Evolutionary conservation across 2,888 invertebrate species (phyloP).

Genomic region (Neoascia interrupta): DNA sequence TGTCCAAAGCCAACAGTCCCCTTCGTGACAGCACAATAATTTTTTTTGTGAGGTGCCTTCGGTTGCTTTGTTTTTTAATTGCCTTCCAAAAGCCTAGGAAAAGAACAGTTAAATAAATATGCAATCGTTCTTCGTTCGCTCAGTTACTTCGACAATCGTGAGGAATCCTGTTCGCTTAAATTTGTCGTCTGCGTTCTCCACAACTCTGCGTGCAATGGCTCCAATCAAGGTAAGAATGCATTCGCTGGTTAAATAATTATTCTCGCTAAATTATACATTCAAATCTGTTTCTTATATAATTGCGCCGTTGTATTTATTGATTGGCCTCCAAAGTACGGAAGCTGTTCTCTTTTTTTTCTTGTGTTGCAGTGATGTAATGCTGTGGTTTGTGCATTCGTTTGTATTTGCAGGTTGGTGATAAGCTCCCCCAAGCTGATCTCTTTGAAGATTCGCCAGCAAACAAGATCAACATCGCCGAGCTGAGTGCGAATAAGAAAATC

Average conservation of each 20-base stretch:
- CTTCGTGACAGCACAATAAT: too few relatives aligned
- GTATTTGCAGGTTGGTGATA: slow-evolving; percentile 88
- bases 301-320: slow-evolving; percentile 24
- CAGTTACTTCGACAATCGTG: slow-evolving; percentile 59
- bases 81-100: slow-evolving; percentile 12
- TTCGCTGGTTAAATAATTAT: too few relatives aligned
- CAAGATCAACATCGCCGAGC: slow-evolving; percentile 88
- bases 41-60: too few relatives aligned
- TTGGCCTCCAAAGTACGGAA: slow-evolving; percentile 1
- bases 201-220: slow-evolving; percentile 76
- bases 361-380: slow-evolving; percentile 27
- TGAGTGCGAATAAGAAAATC: slow-evolving; percentile 89
- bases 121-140: slow-evolving; percentile 57
- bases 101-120: slow-evolving; percentile 50
- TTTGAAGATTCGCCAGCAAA: slow-evolving; percentile 92
- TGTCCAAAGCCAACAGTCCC: too few relatives aligned
- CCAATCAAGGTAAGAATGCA: slow-evolving; percentile 78
- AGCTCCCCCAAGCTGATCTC: slow-evolving; percentile 88
- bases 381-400: slow-evolving; percentile 9
- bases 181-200: slow-evolving; percentile 73
- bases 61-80: too few relatives aligned
- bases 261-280: slow-evolving; percentile 24
- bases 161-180: slow-evolving; percentile 32
- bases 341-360: slow-evolving; percentile 1
- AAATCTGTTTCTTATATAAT: slow-evolving; percentile 10